Base-by-base conservation (phyloP, 2,888 invertebrate species). In the Cyaniris semiargus region DNA sequence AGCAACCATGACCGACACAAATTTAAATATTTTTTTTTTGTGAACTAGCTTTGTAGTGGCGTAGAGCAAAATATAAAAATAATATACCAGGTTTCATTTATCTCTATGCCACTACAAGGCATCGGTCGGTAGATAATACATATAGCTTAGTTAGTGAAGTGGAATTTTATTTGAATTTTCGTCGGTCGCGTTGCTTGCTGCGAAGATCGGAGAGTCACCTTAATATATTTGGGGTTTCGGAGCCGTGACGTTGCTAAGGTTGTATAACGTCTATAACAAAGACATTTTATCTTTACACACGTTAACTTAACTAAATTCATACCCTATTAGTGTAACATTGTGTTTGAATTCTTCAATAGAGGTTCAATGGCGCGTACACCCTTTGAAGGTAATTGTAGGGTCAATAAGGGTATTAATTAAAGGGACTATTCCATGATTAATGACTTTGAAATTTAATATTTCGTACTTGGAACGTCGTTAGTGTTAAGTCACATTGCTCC, bases 201-300 rank as follows among this genome's bases (percentile, higher is more conserved):
- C 44, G 44, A 13, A 3, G 10, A 13, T 44, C 0, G 44, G 3
- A 10, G 13, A 44, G 3, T 10, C 3, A 44, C 44, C 44, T 10
- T 44, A 44, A 18, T 53, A 53, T 1, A 18, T 18, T 53, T 18
- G 5, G 18, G 53, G 4, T 53, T 53, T 0, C 53, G 5, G 18
- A 53, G 1, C 0, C 21, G 2, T 58, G n/a, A 58, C 58, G 58
- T 58, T 56, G 56, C 18, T 56, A 56, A 18, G n/a, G 5, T 18
- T 1, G 21, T 21, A 8, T 58, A 58, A 21, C 10, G 21, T 58
- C 3, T 23, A 23, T 44, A 0, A 66, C 7, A 66, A 66, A 66
- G 66, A 18, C 27, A 66, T 66, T 60, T 66, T 66, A 66, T 66
- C 66, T 66, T 66, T 66, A 31, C 66, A 31, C 66, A 27, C 66